Percentiles rank a stretch among this genome's conserved stretches.
These are phyloP conservation scores for Discoglossus pictus DNA, from an alignment of 2,797 vertebrate species.

Conservation along the genomic window DNA sequence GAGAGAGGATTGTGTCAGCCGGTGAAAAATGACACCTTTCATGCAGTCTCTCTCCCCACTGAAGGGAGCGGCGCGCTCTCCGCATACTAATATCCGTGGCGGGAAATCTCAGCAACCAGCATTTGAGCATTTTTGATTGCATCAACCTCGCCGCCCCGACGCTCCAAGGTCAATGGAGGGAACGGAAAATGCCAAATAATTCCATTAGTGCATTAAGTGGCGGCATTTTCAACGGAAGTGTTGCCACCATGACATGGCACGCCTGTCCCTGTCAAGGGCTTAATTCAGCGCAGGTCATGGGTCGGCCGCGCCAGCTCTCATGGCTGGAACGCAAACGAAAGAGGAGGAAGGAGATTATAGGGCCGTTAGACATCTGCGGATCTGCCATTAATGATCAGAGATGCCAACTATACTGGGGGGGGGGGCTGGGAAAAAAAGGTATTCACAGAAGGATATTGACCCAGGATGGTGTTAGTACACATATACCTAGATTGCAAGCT, in stretches of 20 bases:
- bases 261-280: conserved; percentile 12
- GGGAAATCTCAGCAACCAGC: conserved; percentile 4
- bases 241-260: background rate
- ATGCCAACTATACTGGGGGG: too few species aligned
- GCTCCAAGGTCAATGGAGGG: conserved; percentile 62
- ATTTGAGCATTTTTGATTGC: conserved; percentile 61
- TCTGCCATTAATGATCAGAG: too few species aligned
- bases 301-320: background rate
- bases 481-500: too few species aligned
- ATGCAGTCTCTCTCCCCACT: conserved; percentile 61
- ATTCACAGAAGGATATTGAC: too few species aligned
- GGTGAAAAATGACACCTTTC: conserved; percentile 69
- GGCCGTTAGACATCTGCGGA: too few species aligned
- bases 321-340: background rate
- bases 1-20: conserved; percentile 68
- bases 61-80: conserved; percentile 56
- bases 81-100: conserved; percentile 60
- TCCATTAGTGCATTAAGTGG: conserved; percentile 38
- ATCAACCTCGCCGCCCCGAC: conserved; percentile 52
- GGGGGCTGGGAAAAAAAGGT: too few species aligned
- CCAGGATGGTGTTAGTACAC: too few species aligned
- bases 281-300: background rate
- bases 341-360: too few species aligned
- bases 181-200: conserved; percentile 27
- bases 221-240: background rate